Percentiles rank a stretch among this genome's conserved stretches.
Conservation (phyloP, 2,888 invertebrate genomes). For the Acronicta leporina region DNA sequence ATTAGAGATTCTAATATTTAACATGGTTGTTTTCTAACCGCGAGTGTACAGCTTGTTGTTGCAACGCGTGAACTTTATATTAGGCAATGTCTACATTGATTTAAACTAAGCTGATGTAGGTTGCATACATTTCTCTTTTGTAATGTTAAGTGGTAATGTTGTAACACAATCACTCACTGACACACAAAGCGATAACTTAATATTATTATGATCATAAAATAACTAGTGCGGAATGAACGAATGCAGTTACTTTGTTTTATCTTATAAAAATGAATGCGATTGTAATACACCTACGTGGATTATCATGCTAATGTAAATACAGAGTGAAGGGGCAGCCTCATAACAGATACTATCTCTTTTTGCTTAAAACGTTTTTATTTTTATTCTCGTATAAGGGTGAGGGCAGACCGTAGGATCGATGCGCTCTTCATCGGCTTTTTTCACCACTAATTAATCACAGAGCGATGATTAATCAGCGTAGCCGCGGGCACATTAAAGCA, state of each 20-base stretch:
- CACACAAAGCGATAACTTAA: conserved; percentile 13
- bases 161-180: background rate
- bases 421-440: conserved; percentile 71
- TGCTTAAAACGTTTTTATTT: conserved; percentile 57
- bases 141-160: background rate
- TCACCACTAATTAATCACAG: conserved; percentile 80
- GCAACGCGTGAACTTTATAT: conserved; percentile 12
- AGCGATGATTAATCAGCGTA: conserved; percentile 82
- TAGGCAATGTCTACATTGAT: conserved; percentile 14
- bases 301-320: conserved; percentile 55
- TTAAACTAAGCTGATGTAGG: background rate
- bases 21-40: conserved; percentile 29
- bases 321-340: conserved; percentile 62
- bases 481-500: conserved; percentile 77
- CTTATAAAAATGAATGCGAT: conserved; percentile 39
- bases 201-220: conserved; percentile 16
- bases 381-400: conserved; percentile 64
- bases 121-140: background rate
- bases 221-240: conserved; percentile 34
- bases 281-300: conserved; percentile 44
- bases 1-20: conserved; percentile 37
- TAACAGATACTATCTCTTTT: conserved; percentile 58
- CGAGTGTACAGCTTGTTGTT: conserved; percentile 27
- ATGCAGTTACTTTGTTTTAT: conserved; percentile 25
- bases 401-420: conserved; percentile 66